Base-by-base conservation (phyloP, 2,797 vertebrate species). In the Odontamblyopus rebecca region DNA sequence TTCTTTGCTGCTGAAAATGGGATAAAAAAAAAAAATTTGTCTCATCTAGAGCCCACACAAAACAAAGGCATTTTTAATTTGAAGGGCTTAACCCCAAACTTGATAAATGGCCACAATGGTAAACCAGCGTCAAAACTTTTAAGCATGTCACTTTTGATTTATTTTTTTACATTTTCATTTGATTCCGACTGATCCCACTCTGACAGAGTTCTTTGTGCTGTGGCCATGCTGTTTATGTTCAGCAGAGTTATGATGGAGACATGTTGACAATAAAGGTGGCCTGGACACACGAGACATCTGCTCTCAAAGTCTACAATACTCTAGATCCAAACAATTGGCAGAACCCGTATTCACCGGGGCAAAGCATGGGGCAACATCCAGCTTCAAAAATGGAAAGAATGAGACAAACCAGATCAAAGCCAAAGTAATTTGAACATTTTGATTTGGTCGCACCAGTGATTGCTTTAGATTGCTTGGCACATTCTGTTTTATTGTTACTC, bases 151-250 rank as follows among this genome's bases (percentile, higher is more conserved):
- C 86, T 82, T 89, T 73, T 92, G 91, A 92, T 93, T 89, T 88
- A 92, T 90, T 90, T 93, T 90, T 90, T 93, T 89, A 92, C 88
- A 88, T 90, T 92, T 91, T 84, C 81, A 80, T 91, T 87, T 90
- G 86, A 93, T 85, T 92, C 86, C 75, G 82, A 89, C 82, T 88
- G 91, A 92, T 93, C 89, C 91, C 83, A 67, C 82, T 87, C 80
- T 88, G 88, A 91, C 89, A 89, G 85, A 82, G 82, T 82, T 84
- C 85, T 84, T 85, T 91, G 78, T 90, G 89, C 89, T 91, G 90
- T 89, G 92, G 93, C 89, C 81, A 80, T 75, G 79, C 82, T 93
- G 93, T 93, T 93, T 93, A 93, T 85, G 89, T 82, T 27, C 19
- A 59, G 32, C 23, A 32, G 60, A 79, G 85, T 85, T 86, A 74